A percentile compares a stretch with the other conserved stretches of the same genome.
Evolutionary conservation across 2,888 invertebrate species (phyloP).

Genomic region (Orchestes rusci): DNA sequence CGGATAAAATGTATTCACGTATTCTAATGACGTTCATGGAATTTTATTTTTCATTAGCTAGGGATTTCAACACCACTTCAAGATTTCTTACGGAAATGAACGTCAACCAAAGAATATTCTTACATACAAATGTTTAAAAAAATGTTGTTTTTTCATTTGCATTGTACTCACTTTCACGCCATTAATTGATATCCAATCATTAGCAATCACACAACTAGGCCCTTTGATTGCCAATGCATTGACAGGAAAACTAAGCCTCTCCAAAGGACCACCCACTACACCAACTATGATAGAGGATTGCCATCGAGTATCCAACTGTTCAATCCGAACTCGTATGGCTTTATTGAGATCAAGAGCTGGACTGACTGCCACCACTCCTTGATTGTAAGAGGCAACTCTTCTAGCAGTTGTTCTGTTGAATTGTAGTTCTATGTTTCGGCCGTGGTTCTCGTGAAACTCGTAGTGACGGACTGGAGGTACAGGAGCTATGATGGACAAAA

Average conservation of each 20-base stretch:
- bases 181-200: constrained; percentile 74
- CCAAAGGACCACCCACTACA: constrained; percentile 67
- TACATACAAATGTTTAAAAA: too few species aligned
- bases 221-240: constrained; percentile 72
- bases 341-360: constrained; percentile 42
- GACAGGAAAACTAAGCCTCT: constrained; percentile 55
- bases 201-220: constrained; percentile 74
- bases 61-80: too few species aligned
- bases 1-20: too few species aligned
- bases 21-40: too few species aligned
- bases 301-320: constrained; percentile 48
- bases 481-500: too few species aligned
- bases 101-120: too few species aligned
- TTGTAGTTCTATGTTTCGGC: constrained; percentile 68
- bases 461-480: constrained; percentile 41
- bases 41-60: too few species aligned
- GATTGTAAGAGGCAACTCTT: constrained; percentile 76
- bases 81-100: too few species aligned
- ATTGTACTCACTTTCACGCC: constrained; percentile 60
- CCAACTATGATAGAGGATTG: constrained; percentile 67
- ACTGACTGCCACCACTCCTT: constrained; percentile 63
- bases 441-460: constrained; percentile 76
- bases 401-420: constrained; percentile 60
- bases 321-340: constrained; percentile 40
- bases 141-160: too few species aligned